Conservation (phyloP, 2,888 invertebrate species). For the Schrankia costaestrigalis region DNA sequence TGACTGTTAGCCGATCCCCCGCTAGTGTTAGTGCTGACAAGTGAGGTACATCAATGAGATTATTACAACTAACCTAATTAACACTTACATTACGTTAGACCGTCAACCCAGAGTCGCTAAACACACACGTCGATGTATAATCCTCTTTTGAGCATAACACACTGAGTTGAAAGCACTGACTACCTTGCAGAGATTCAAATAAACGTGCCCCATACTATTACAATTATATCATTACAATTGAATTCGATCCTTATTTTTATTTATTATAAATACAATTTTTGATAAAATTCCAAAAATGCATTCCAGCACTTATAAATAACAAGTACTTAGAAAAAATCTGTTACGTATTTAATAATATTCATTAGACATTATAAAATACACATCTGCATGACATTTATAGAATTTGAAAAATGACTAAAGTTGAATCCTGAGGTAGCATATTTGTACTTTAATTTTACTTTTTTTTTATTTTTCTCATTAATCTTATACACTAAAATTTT, state of each 20-base stretch:
- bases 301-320: slow-evolving; percentile 22
- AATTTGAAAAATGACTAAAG: slow-evolving; percentile 49
- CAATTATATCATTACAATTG: slow-evolving; percentile 18
- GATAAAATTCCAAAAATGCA: slow-evolving; percentile 25
- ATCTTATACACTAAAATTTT: slow-evolving; percentile 62
- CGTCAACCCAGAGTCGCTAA: slow-evolving; percentile 50
- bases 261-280: slow-evolving; percentile 21
- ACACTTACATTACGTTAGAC: slow-evolving; percentile 63
- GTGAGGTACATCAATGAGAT: slow-evolving; percentile 77
- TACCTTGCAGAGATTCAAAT: slow-evolving; percentile 78
- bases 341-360: slow-evolving; percentile 34
- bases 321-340: slow-evolving; percentile 25
- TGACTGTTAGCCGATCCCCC: slow-evolving; percentile 63
- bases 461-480: slow-evolving; percentile 56
- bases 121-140: slow-evolving; percentile 42
- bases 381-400: slow-evolving; percentile 44
- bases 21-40: slow-evolving; percentile 45
- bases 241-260: slow-evolving; percentile 24
- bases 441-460: slow-evolving; percentile 74
- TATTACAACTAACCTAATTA: slow-evolving; percentile 71
- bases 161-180: slow-evolving; percentile 63
- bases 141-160: slow-evolving; percentile 49
- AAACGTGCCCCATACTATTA: slow-evolving; percentile 34
- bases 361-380: slow-evolving; percentile 40
- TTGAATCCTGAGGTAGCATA: slow-evolving; percentile 80